These are phyloP conservation scores for Drosophila rufa DNA, from an alignment of 1,140 invertebrate genomes.

Conservation along the genomic window DNA sequence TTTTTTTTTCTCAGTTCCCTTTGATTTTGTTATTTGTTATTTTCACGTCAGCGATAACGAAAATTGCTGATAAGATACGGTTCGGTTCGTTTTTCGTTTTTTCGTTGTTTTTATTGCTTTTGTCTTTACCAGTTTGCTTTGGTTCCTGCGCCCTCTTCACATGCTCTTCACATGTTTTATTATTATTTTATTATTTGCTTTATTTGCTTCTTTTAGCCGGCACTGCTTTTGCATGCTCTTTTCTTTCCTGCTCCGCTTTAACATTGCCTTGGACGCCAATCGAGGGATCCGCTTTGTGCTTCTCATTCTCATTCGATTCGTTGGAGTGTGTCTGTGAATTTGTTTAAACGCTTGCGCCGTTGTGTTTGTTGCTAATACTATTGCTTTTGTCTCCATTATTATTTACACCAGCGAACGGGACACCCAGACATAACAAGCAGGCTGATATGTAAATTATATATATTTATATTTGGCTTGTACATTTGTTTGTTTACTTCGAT, in stretches of 20 bases:
- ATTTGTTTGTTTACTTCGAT: conserved; percentile 71
- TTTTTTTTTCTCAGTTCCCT: conserved; percentile 35
- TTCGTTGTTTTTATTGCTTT: conserved; percentile 33
- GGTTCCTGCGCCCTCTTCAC: conserved; percentile 20
- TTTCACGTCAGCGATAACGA: conserved; percentile 67
- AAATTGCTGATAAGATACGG: conserved; percentile 77
- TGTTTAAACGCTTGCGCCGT: conserved; percentile 46
- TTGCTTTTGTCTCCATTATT: conserved; percentile 23
- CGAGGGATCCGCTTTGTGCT: conserved; percentile 23
- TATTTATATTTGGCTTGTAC: conserved; percentile 50
- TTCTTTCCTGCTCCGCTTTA: conserved; percentile 25
- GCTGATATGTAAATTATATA: conserved; percentile 25
- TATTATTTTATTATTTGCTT: conserved; percentile 40
- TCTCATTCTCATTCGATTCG: conserved; percentile 9
- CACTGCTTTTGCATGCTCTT: conserved; percentile 28
- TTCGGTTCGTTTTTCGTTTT: conserved; percentile 43
- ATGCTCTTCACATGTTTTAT: conserved; percentile 44
- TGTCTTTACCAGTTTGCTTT: conserved; percentile 29
- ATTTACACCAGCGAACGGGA: conserved; percentile 21
- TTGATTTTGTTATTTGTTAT: conserved; percentile 53
- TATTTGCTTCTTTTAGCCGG: conserved; percentile 44
- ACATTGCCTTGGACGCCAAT: conserved; percentile 44
- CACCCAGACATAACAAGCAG: conserved; percentile 9
- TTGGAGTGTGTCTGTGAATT: conserved; percentile 32
- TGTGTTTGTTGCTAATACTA: conserved; percentile 18